Conservation (phyloP, 2,797 vertebrate genomes). For the Mallotus villosus region DNA sequence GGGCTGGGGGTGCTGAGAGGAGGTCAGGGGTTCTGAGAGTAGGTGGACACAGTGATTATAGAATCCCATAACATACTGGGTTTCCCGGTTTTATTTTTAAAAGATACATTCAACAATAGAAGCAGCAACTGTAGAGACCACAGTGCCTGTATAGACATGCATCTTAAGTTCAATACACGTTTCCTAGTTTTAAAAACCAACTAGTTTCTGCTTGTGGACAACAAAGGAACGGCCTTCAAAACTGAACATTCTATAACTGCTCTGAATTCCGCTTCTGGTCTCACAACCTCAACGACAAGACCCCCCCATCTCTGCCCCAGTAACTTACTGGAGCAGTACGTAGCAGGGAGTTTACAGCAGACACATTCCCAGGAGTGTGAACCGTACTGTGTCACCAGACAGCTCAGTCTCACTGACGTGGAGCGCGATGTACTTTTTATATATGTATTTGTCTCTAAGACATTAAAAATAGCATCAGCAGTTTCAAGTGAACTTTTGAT, state of each 20-base stretch:
- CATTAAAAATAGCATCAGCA: not conserved
- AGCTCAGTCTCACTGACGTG: not conserved
- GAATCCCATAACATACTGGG: too few relatives aligned
- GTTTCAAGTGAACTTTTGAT: not conserved
- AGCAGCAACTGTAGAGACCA: not conserved
- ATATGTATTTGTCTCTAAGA: not conserved
- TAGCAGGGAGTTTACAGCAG: too few relatives aligned
- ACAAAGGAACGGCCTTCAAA: not conserved
- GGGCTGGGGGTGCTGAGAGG: constrained; percentile 1
- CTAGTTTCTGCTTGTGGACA: constrained; percentile 23
- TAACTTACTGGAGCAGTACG: too few relatives aligned
- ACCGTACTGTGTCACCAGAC: too few relatives aligned
- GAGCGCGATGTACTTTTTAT: too few relatives aligned
- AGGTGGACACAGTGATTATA: not conserved
- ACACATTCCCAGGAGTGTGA: too few relatives aligned
- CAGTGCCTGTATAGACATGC: not conserved
- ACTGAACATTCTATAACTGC: not conserved
- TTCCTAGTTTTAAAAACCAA: constrained; percentile 18
- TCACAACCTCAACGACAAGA: not conserved
- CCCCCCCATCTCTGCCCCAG: not conserved
- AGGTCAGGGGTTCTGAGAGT: not conserved
- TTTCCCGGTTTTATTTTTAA: too few relatives aligned
- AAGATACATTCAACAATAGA: not conserved
- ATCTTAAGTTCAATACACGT: not conserved
- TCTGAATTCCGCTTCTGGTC: constrained; percentile 7